Conservation (phyloP, 2,797 vertebrate genomes). For the Onychomys torridus region DNA sequence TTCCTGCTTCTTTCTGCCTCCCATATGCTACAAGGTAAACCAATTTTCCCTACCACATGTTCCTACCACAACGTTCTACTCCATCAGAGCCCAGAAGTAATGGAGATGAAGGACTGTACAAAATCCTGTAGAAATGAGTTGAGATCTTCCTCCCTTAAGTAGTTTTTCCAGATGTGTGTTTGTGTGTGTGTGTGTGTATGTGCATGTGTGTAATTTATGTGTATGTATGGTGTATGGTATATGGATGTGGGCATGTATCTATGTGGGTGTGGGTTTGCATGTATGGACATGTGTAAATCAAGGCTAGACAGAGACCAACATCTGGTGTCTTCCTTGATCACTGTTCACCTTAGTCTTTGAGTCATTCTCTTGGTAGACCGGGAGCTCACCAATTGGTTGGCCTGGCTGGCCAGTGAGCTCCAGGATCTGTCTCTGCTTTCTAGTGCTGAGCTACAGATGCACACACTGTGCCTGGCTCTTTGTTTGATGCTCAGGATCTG, state of each 20-base stretch:
- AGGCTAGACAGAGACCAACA: neutral
- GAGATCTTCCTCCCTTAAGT: neutral
- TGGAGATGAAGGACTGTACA: no score
- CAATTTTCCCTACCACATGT: neutral
- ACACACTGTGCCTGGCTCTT: neutral
- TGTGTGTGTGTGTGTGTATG: neutral
- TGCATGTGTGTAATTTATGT: neutral
- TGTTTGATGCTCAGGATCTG: neutral
- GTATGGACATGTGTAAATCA: neutral
- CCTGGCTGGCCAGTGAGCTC: neutral
- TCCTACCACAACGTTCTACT: neutral
- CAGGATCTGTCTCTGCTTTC: neutral
- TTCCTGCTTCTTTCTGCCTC: neutral
- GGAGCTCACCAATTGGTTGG: neutral
- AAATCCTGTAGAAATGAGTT: neutral
- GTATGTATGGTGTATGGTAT: neutral
- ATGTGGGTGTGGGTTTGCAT: neutral
- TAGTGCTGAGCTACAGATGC: neutral
- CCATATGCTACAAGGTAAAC: neutral
- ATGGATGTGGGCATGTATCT: neutral
- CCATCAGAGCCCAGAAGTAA: neutral
- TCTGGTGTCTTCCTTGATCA: neutral
- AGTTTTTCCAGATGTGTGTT: neutral
- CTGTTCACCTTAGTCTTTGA: neutral
- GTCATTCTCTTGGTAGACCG: neutral